Percentiles rank a stretch among this genome's conserved stretches.
phyloP scores from a whole-genome alignment of 35 echinoderm and acorn worm species.

The Anneissia japonica region DNA sequence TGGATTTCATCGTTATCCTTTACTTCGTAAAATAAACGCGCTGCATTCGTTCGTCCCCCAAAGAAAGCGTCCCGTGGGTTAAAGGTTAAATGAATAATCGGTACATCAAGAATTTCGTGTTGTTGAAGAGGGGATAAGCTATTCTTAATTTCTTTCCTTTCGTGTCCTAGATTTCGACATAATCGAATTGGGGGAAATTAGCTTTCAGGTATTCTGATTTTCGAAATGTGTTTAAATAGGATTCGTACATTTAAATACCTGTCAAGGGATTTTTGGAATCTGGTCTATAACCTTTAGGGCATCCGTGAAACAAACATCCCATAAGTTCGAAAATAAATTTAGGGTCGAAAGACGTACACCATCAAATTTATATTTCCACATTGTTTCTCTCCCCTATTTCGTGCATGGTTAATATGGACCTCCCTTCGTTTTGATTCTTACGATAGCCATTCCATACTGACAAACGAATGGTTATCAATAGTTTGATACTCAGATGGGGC shows the following conservation, averaged over 20 bases:
- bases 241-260: neutral
- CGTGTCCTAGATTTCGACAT: slow-evolving; percentile 6
- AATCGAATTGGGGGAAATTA: slow-evolving; percentile 1
- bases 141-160: neutral
- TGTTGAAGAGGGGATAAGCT: neutral
- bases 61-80: slow-evolving; percentile 17
- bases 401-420: neutral
- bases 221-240: neutral
- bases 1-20: neutral
- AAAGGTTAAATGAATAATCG: neutral
- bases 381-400: neutral
- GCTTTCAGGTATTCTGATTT: neutral
- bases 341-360: neutral
- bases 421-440: neutral
- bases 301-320: slow-evolving; percentile 1
- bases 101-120: neutral
- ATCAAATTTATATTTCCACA: neutral
- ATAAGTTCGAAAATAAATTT: too few species aligned
- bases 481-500: neutral
- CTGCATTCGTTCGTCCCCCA: slow-evolving; percentile 24
- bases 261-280: neutral
- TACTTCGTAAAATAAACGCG: slow-evolving; percentile 10
- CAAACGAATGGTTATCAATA: neutral
- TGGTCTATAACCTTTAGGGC: neutral
- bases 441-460: neutral